Conservation (phyloP, 35 echinoderm and acorn worm species). For the Nesometra sesokonis region DNA sequence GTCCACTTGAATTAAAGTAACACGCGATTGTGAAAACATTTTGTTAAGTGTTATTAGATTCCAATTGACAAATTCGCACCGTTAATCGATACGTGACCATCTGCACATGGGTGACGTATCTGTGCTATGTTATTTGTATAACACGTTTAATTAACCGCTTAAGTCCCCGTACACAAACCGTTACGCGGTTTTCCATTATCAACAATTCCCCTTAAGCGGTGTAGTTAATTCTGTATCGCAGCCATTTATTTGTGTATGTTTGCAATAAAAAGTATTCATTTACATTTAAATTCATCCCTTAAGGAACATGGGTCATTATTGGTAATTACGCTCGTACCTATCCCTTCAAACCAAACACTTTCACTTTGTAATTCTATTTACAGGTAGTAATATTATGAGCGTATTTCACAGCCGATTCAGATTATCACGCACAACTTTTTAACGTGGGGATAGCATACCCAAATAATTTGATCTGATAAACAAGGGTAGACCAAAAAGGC, state of each 20-base stretch:
- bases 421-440: no score
- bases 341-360: no score
- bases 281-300: no score
- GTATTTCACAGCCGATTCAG: no score
- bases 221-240: neutral
- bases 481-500: no score
- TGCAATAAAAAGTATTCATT: no score
- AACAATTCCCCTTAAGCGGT: neutral
- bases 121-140: neutral
- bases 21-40: neutral
- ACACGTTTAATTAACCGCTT: neutral
- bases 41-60: constrained; percentile 1
- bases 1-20: neutral
- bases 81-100: neutral
- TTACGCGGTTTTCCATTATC: neutral
- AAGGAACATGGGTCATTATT: neutral
- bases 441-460: no score
- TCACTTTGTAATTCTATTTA: no score
- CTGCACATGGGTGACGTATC: neutral
- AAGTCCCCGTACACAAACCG: neutral
- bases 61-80: neutral
- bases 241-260: neutral
- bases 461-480: no score
- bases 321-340: neutral
- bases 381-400: no score